phyloP scores from a whole-genome alignment of 2,797 vertebrate genomes.

The Vespertilio murinus region DNA sequence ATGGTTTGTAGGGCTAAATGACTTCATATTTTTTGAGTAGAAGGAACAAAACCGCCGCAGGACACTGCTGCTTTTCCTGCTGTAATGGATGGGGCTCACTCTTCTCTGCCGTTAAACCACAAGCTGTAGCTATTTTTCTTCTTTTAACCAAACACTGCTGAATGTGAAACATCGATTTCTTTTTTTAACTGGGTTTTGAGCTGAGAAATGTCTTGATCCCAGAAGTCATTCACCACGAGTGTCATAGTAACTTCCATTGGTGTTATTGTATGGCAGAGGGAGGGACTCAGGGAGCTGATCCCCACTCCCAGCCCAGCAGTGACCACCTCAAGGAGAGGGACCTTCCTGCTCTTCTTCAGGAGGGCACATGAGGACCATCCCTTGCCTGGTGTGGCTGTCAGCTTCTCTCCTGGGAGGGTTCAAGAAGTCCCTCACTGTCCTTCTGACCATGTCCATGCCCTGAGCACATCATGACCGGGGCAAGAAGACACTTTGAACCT shows the following conservation, averaged over 20 bases:
- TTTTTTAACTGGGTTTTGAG: constrained; percentile 72
- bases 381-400: neutral
- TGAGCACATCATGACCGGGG: neutral
- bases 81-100: constrained; percentile 73
- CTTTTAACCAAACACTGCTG: constrained; percentile 80
- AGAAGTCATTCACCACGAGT: constrained; percentile 73
- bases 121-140: constrained; percentile 73
- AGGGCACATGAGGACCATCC: rapidly evolving
- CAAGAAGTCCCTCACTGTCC: neutral
- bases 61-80: constrained; percentile 21
- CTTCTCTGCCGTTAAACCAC: constrained; percentile 56
- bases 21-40: constrained; percentile 67
- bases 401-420: neutral
- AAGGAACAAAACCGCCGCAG: constrained; percentile 57
- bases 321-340: neutral
- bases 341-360: neutral
- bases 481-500: neutral
- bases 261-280: constrained; percentile 33
- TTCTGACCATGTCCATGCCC: neutral
- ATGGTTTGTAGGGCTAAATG: constrained; percentile 54
- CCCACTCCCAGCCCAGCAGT: neutral
- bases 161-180: constrained; percentile 75
- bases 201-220: constrained; percentile 69
- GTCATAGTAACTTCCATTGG: constrained; percentile 34
- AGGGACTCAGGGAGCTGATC: neutral